These are phyloP conservation scores for Recurvirostra avosetta DNA, from an alignment of 2,113 vertebrate genomes.

Conservation along the genomic window DNA sequence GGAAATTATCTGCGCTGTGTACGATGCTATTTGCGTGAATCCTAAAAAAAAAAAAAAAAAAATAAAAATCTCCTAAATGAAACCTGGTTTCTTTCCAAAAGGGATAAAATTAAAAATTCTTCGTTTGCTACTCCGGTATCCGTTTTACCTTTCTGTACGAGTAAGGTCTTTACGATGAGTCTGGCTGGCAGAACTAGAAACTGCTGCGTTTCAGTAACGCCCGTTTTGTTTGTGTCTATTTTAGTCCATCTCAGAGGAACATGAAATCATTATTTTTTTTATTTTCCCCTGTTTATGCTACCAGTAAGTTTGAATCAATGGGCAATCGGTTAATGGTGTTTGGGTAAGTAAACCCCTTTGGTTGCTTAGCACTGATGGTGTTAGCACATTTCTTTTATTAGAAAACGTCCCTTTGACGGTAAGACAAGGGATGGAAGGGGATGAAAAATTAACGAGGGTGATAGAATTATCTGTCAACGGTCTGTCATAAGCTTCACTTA, in stretches of 20 bases:
- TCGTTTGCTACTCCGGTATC: neutral
- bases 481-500: neutral
- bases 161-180: rapidly evolving
- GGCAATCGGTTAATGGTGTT: neutral
- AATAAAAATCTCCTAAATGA: neutral
- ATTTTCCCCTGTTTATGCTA: neutral
- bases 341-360: neutral
- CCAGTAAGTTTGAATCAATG: neutral
- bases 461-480: neutral
- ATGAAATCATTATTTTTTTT: neutral
- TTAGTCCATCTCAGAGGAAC: neutral
- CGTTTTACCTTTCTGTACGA: neutral
- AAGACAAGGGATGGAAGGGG: neutral
- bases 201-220: neutral
- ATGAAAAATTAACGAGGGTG: neutral
- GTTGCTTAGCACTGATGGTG: neutral
- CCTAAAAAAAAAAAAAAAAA: neutral
- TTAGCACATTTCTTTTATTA: neutral
- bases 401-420: neutral
- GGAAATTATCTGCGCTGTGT: neutral
- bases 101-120: neutral
- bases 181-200: neutral
- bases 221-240: neutral
- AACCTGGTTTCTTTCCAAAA: neutral
- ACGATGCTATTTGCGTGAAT: neutral